Base-by-base conservation (phyloP, 2,888 invertebrate species). In the Mesoligia furuncula region DNA sequence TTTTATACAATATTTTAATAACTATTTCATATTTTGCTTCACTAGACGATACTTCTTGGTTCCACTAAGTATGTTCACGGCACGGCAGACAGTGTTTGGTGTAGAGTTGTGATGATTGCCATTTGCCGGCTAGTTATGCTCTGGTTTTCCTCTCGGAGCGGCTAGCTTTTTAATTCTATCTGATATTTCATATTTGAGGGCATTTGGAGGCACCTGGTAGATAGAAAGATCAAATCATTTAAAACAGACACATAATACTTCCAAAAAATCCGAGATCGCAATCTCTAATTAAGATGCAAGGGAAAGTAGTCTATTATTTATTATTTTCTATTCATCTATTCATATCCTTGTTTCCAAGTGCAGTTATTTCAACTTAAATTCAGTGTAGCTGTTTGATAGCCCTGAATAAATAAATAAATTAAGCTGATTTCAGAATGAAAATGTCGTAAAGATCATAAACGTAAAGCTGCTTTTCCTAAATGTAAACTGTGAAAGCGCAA, bases 131-230 rank as follows among this genome's bases (percentile, higher is more conserved):
- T 84, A 84, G 15, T n/a, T 4, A 7, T 51, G 3, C 17, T 73
- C 83, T 20, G 89, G 93, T 87, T 94, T 86, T 88, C 86, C 90
- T 92, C 93, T 95, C 80, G 93, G 93, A 89, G 88, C 88, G 79
- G 97, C 94, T 90, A 97, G 92, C 91, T 94, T 93, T 88, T 93
- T 93, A 2, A 93, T 86, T 88, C 96, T 85, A 15, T 96, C 97
- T 5, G 96, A 85, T 90, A 95, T 92, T 0, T 91, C 88, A 87
- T 97, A 97, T 74, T 93, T 94, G 13, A 96, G 89, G 9, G 97
- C 97, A 2, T 82, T 88, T 5, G 91, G 93, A 2, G 93, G 83
- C 0, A 97, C 96, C 97, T 97, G 89, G 0, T 85, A 88, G 8
- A 64, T 6, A 71, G 1, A 65, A 57, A 68, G 9, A 70, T n/a